Conservation (phyloP, 2,113 vertebrate genomes). For the Hemicordylus capensis region DNA sequence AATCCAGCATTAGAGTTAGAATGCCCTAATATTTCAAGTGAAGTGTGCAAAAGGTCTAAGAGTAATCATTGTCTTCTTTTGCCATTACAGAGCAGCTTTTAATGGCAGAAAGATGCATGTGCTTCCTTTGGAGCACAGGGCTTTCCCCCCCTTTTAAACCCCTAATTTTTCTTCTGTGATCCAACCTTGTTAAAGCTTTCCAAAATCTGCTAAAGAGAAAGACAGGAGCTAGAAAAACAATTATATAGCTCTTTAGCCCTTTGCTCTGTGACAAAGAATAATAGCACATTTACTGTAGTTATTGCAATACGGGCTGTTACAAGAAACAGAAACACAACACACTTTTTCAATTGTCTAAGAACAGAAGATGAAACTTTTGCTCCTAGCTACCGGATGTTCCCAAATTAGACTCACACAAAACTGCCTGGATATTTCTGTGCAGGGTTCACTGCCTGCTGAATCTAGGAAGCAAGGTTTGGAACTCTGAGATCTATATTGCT, state of each 20-base stretch:
- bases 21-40: background rate
- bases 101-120: background rate
- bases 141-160: background rate
- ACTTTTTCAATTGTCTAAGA: background rate
- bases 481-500: background rate
- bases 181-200: slow-evolving; percentile 10
- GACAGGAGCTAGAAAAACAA: background rate
- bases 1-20: background rate
- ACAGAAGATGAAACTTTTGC: background rate
- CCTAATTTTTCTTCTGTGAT: slow-evolving; percentile 19
- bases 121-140: slow-evolving; percentile 4
- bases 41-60: background rate
- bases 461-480: background rate
- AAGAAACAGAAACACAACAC: slow-evolving; percentile 10
- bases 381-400: background rate
- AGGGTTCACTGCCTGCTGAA: background rate
- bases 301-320: background rate
- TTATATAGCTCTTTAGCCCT: slow-evolving; percentile 24
- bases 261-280: slow-evolving; percentile 37
- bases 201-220: slow-evolving; percentile 25
- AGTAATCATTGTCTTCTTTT: slow-evolving; percentile 2
- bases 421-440: background rate
- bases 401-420: background rate
- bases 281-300: slow-evolving; percentile 19
- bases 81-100: background rate